Percentiles rank a stretch among this genome's conserved stretches.
These are phyloP conservation scores for Odobenus rosmarus DNA, from an alignment of 2,113 vertebrate species.

Conservation along the genomic window DNA sequence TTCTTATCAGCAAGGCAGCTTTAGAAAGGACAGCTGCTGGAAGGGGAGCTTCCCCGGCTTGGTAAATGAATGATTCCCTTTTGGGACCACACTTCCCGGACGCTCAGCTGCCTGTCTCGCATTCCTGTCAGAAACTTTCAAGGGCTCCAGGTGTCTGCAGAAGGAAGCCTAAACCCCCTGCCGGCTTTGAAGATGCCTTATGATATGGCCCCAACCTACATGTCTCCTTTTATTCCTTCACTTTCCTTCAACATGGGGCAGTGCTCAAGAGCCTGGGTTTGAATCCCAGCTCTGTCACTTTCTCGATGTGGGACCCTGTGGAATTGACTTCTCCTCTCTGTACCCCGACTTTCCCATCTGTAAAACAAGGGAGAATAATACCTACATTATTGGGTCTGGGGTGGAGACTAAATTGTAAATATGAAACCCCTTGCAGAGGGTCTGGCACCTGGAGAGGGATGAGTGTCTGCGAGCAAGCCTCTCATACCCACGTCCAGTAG, in stretches of 20 bases:
- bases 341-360: not conserved
- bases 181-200: not conserved
- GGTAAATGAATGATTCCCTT: not conserved
- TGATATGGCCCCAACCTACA: not conserved
- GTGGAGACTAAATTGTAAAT: not conserved
- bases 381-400: not conserved
- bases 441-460: not conserved
- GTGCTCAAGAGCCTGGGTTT: not conserved
- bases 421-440: not conserved
- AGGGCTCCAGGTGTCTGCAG: not conserved
- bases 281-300: not conserved
- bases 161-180: not conserved
- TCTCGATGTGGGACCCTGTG: not conserved
- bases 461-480: not conserved
- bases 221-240: not conserved
- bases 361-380: not conserved
- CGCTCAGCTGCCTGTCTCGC: not conserved
- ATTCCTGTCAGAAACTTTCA: not conserved
- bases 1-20: not conserved
- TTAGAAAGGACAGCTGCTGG: not conserved
- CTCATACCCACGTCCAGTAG: rapidly evolving
- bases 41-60: not conserved
- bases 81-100: not conserved
- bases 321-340: not conserved
- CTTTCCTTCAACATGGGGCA: not conserved